Percentiles rank a stretch among this genome's conserved stretches.
Conservation (phyloP, 2,797 vertebrate species). For the Pangasius macronema region DNA sequence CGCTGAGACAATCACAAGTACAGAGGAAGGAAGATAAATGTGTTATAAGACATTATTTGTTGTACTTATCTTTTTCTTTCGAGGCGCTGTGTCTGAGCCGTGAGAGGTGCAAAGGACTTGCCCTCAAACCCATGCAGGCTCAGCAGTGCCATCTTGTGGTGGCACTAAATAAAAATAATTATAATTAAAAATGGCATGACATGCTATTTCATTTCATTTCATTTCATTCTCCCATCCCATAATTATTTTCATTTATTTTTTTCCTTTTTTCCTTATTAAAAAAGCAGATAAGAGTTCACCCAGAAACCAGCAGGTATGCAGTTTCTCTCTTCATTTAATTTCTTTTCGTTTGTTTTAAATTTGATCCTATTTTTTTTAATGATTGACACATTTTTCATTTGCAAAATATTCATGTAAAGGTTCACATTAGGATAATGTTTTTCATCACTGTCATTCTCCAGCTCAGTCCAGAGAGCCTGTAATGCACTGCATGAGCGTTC, state of each 20-base stretch:
- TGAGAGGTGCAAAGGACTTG: background rate
- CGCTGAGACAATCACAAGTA: background rate
- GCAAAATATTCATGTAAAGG: background rate
- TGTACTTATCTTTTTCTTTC: background rate
- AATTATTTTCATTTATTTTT: slow-evolving; percentile 24
- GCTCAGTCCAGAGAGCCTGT: background rate
- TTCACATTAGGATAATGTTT: background rate
- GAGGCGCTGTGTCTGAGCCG: background rate
- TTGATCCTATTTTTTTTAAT: background rate
- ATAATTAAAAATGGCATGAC: background rate
- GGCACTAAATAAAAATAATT: background rate
- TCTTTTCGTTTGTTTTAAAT: slow-evolving; percentile 28
- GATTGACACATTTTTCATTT: background rate
- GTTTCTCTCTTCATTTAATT: background rate
- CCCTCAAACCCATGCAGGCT: background rate
- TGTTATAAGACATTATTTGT: background rate
- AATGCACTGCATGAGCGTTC: slow-evolving; percentile 17
- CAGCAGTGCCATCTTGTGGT: slow-evolving; percentile 71
- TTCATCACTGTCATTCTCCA: background rate
- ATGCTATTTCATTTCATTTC: slow-evolving; percentile 22
- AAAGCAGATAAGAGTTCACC: slow-evolving; percentile 80
- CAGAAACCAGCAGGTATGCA: slow-evolving; percentile 85
- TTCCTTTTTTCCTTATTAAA: slow-evolving; percentile 51
- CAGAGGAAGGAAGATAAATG: background rate
- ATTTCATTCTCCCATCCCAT: slow-evolving; percentile 23